These are phyloP conservation scores for Antennarius striatus DNA, from an alignment of 2,113 vertebrate genomes.

Conservation along the genomic window DNA sequence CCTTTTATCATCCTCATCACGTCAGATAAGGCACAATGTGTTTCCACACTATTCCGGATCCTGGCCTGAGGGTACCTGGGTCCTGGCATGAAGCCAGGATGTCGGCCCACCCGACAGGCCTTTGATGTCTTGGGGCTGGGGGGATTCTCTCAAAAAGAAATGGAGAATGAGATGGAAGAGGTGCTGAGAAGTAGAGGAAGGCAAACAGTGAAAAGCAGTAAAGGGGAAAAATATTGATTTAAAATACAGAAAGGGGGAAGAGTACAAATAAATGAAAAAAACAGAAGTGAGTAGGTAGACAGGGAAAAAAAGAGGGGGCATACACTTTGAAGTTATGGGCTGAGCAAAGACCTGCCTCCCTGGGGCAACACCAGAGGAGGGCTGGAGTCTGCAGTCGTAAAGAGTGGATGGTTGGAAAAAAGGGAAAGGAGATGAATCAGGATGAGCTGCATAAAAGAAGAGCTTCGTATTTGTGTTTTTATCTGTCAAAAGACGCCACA, in stretches of 20 bases:
- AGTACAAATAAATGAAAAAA: conserved; percentile 59
- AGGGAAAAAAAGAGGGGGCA: conserved; percentile 29
- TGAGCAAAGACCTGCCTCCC: conserved; percentile 41
- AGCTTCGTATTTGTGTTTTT: conserved; percentile 6
- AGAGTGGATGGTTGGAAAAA: conserved; percentile 29
- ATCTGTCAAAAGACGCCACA: neutral
- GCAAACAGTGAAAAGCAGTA: neutral
- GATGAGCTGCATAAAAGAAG: conserved; percentile 15
- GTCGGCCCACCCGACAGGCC: conserved; percentile 1
- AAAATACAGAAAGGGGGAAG: conserved; percentile 40
- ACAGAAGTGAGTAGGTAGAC: conserved; percentile 18
- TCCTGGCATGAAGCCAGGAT: conserved; percentile 49
- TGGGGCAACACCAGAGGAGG: conserved; percentile 30
- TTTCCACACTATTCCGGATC: conserved; percentile 39
- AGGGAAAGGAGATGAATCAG: conserved; percentile 53
- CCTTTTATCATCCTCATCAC: conserved; percentile 17
- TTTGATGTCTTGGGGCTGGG: conserved; percentile 57
- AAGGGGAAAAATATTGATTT: conserved; percentile 51
- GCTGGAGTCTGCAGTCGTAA: conserved; percentile 27
- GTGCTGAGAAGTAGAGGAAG: conserved; percentile 28
- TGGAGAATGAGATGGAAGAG: conserved; percentile 26
- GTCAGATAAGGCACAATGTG: conserved; percentile 34
- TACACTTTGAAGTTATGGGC: conserved; percentile 59
- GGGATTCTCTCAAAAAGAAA: conserved; percentile 34
- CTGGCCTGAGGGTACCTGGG: conserved; percentile 59